phyloP scores from a whole-genome alignment of 1,140 invertebrate genomes.

The Lordiphosa clarofinis region DNA sequence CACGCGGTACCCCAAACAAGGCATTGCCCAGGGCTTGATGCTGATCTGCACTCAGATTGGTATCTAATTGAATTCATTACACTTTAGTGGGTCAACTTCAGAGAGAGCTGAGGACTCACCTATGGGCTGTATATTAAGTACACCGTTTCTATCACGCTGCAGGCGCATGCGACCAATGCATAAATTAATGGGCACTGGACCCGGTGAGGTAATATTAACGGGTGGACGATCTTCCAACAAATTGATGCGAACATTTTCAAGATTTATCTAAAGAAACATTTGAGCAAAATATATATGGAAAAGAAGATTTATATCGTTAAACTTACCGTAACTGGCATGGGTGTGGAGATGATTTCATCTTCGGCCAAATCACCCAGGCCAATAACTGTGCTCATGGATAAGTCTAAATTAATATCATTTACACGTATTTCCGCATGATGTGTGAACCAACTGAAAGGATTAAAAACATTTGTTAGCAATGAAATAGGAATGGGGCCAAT shows the following conservation, averaged over 20 bases:
- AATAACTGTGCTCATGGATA: constrained; percentile 90
- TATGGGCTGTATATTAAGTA: constrained; percentile 86
- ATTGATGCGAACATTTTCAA: constrained; percentile 86
- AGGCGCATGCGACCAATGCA: constrained; percentile 86
- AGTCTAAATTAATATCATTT: constrained; percentile 84
- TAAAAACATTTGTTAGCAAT: background rate
- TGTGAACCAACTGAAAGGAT: constrained; percentile 74
- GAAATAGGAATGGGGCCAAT: background rate
- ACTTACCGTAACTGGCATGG: constrained; percentile 88
- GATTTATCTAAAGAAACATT: constrained; percentile 81
- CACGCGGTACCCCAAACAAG: constrained; percentile 59
- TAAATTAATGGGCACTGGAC: constrained; percentile 89
- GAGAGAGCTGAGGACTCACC: constrained; percentile 14
- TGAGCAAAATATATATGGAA: background rate
- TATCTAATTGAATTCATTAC: constrained; percentile 29
- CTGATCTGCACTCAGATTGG: constrained; percentile 43
- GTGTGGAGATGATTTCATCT: constrained; percentile 88
- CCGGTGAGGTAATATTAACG: constrained; percentile 90
- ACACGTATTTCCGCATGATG: constrained; percentile 84
- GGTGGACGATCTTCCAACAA: constrained; percentile 90
- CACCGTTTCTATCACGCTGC: constrained; percentile 84
- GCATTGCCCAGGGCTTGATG: constrained; percentile 38
- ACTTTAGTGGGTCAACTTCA: background rate
- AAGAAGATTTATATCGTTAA: constrained; percentile 6
- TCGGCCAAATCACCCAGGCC: constrained; percentile 90